Evolutionary conservation across 2,797 vertebrate genomes (phyloP).

Genomic region (Notolabrus celidotus): DNA sequence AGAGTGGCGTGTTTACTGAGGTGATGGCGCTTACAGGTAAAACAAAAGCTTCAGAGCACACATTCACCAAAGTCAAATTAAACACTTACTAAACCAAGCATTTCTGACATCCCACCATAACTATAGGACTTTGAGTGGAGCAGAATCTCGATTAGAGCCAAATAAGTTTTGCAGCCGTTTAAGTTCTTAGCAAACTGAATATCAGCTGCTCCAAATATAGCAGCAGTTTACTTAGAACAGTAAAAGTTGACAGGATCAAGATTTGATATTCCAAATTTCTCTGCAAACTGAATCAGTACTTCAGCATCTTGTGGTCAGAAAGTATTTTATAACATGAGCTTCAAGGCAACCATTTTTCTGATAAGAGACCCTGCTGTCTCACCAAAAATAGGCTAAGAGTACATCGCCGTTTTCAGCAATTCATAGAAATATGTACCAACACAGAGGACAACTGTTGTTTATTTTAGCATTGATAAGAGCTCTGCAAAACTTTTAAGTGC

Average conservation of each 20-base stretch:
- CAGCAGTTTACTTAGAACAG: not conserved
- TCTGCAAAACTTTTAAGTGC: not conserved
- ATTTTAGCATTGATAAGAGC: not conserved
- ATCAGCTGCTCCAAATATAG: not conserved
- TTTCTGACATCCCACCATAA: not conserved
- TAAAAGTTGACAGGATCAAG: not conserved
- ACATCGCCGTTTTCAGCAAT: slow-evolving; percentile 20
- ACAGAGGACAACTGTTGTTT: not conserved
- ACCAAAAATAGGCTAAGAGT: slow-evolving; percentile 43
- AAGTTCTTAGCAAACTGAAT: not conserved
- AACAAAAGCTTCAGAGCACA: slow-evolving; percentile 52
- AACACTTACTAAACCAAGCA: slow-evolving; percentile 13
- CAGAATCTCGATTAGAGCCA: not conserved
- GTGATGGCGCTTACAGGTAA: no score
- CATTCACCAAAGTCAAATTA: no score
- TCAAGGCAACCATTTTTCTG: slow-evolving; percentile 32
- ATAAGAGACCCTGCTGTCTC: slow-evolving; percentile 24
- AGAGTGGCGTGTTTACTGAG: slow-evolving; percentile 60
- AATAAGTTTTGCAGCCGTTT: slow-evolving; percentile 1
- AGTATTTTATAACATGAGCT: slow-evolving; percentile 48
- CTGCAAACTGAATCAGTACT: slow-evolving; percentile 18
- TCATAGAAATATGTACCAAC: not conserved
- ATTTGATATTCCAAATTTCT: not conserved
- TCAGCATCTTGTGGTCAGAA: slow-evolving; percentile 46
- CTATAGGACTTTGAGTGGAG: not conserved